Evolutionary conservation across 1,140 invertebrate species (phyloP).

Genomic region (Scaptomyza montana): DNA sequence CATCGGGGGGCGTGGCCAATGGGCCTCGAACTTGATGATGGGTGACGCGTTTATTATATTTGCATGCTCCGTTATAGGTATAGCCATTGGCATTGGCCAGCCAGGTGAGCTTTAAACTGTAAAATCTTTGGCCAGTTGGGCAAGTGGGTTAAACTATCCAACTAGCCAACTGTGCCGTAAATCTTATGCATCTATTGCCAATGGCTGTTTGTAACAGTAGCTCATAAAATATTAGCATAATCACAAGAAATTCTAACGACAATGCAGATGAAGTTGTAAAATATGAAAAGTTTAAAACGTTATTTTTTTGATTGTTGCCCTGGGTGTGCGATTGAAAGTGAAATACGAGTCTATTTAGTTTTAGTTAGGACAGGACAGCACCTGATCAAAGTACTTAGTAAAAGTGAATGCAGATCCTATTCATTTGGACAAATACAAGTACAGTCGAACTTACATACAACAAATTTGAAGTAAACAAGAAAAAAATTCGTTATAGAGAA

Average conservation of each 20-base stretch:
- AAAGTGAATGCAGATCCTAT: no score
- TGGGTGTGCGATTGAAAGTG: conserved; percentile 53
- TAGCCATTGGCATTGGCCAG: conserved; percentile 14
- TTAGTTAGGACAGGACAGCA: not conserved
- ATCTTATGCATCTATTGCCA: conserved; percentile 47
- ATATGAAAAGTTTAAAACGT: conserved; percentile 18
- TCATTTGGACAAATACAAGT: no score
- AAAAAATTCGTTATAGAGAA: no score
- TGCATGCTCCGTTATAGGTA: conserved; percentile 24
- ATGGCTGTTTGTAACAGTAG: conserved; percentile 61
- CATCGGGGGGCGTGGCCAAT: conserved; percentile 26
- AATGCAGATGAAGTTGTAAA: conserved; percentile 57
- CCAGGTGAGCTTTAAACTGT: conserved; percentile 24
- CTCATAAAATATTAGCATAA: conserved; percentile 77
- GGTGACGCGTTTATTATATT: conserved; percentile 69
- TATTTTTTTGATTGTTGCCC: not conserved
- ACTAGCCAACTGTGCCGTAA: conserved; percentile 29
- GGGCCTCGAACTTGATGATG: conserved; percentile 50
- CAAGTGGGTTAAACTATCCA: conserved; percentile 59
- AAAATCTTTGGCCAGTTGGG: conserved; percentile 50
- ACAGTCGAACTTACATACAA: no score
- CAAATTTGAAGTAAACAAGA: no score
- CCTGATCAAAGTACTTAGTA: not conserved
- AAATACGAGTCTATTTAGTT: conserved; percentile 21
- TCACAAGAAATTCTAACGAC: conserved; percentile 50